Evolutionary conservation across 2,113 vertebrate genomes (phyloP).

Genomic region (Tragelaphus scriptus): DNA sequence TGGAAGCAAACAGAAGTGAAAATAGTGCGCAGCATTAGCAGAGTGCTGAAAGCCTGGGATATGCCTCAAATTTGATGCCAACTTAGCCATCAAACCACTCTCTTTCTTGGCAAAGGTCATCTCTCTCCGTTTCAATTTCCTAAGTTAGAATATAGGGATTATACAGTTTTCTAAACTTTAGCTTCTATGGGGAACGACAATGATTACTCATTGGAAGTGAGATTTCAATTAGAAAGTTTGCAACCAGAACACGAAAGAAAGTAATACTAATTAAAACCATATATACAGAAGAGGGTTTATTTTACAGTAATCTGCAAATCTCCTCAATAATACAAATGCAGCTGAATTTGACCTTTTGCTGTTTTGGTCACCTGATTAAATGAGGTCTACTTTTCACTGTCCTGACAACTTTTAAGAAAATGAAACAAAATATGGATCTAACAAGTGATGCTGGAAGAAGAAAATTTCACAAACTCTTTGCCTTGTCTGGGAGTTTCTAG

Average conservation of each 20-base stretch:
- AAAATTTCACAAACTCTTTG: not conserved
- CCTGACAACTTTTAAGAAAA: not conserved
- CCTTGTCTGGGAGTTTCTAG: not conserved
- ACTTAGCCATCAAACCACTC: conserved; percentile 37
- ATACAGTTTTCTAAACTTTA: conserved; percentile 38
- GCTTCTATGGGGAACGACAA: conserved; percentile 28
- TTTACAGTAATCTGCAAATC: not conserved
- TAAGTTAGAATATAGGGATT: conserved; percentile 50
- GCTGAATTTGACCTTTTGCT: not conserved
- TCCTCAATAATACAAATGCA: not conserved
- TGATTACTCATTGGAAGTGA: conserved; percentile 27
- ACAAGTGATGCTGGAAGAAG: not conserved
- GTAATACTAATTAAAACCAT: conserved; percentile 1
- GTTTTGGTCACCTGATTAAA: not conserved
- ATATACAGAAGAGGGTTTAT: not conserved
- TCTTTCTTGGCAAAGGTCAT: conserved; percentile 53
- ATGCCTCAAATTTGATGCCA: conserved; percentile 40
- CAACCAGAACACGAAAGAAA: conserved; percentile 20
- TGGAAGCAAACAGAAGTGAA: conserved; percentile 59
- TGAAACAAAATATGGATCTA: not conserved
- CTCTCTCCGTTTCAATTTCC: conserved; percentile 40
- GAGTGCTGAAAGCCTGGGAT: conserved; percentile 46
- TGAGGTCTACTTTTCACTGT: not conserved
- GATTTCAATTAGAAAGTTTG: conserved; percentile 23
- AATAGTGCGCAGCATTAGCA: conserved; percentile 47